A percentile compares a stretch with the other conserved stretches of the same genome.
Conservation (phyloP, 2,113 vertebrate genomes). For the Lutjanus erythropterus region DNA sequence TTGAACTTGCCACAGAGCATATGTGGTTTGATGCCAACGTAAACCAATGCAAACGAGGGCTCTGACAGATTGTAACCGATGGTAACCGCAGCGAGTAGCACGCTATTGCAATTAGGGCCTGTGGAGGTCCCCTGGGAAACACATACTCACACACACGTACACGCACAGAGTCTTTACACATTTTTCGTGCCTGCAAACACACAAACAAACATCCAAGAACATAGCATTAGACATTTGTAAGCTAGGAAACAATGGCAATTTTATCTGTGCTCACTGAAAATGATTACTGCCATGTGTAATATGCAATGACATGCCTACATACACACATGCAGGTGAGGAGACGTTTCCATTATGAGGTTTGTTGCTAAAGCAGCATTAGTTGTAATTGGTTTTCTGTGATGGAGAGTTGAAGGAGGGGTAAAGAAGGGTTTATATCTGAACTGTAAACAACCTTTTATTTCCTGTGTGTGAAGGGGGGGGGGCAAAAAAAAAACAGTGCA, state of each 20-base stretch:
- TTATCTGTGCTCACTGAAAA: conserved; percentile 2
- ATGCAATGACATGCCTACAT: neutral
- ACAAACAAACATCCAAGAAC: conserved; percentile 11
- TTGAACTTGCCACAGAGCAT: conserved; percentile 24
- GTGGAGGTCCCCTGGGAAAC: conserved; percentile 35
- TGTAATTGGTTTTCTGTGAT: conserved; percentile 45
- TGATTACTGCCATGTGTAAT: neutral
- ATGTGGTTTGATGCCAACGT: conserved; percentile 33
- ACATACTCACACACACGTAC: conserved; percentile 7
- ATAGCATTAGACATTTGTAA: neutral
- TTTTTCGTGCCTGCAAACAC: neutral
- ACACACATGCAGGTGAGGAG: neutral
- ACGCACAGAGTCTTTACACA: neutral
- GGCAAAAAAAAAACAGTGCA: neutral
- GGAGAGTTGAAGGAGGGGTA: conserved; percentile 63
- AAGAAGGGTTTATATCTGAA: conserved; percentile 64
- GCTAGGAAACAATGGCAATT: neutral
- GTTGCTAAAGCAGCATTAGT: conserved; percentile 11
- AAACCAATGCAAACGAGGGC: conserved; percentile 46
- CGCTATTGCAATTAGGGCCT: conserved; percentile 49
- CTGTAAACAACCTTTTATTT: conserved; percentile 65
- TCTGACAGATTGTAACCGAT: conserved; percentile 52
- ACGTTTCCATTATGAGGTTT: conserved; percentile 2
- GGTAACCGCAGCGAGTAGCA: conserved; percentile 21
- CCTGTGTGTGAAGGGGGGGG: neutral